These are phyloP conservation scores for Cepphus grylle DNA, from an alignment of 2,113 vertebrate species.

Conservation along the genomic window DNA sequence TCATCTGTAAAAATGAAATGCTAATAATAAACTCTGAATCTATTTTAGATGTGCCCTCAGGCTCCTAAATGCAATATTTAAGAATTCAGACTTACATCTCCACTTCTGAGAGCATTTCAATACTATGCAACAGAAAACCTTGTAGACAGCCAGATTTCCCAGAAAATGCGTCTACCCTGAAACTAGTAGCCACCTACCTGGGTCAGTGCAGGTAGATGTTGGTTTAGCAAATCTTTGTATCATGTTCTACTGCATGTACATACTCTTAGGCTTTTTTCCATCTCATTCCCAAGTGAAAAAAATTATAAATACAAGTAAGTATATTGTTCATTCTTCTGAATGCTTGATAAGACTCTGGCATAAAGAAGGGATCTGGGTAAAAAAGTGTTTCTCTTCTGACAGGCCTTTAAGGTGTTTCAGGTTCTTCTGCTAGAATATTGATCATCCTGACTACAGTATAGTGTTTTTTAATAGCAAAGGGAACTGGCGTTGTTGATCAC, in stretches of 20 bases:
- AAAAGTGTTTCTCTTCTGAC: not conserved
- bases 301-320: not conserved
- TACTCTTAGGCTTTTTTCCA: not conserved
- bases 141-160: not conserved
- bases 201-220: not conserved
- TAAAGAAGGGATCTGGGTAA: not conserved
- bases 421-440: not conserved
- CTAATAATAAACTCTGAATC: conserved; percentile 2
- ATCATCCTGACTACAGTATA: not conserved
- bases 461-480: not conserved
- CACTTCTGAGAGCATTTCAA: not conserved
- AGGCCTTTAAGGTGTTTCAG: not conserved
- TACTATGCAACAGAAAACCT: not conserved
- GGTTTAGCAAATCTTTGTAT: not conserved
- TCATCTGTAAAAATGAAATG: not conserved
- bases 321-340: not conserved
- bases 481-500: not conserved
- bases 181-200: not conserved
- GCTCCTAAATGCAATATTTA: not conserved
- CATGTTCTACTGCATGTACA: not conserved
- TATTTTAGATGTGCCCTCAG: not conserved
- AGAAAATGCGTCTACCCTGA: not conserved
- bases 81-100: not conserved
- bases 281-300: not conserved
- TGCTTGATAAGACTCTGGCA: not conserved